phyloP scores from a whole-genome alignment of 2,888 invertebrate genomes.

The Psylliodes chrysocephalus region DNA sequence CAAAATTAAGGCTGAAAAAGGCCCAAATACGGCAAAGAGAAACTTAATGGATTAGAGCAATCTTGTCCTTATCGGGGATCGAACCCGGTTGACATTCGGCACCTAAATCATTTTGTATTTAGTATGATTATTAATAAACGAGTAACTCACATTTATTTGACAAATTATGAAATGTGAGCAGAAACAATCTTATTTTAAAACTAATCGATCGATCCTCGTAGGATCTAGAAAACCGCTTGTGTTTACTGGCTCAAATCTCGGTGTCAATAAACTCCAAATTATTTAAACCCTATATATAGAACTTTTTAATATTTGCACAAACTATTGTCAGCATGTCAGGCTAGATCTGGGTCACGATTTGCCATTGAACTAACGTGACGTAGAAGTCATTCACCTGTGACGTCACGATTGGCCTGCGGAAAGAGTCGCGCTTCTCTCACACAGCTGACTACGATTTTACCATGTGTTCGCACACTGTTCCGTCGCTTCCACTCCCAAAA shows the following conservation, averaged over 20 bases:
- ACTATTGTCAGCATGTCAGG: constrained; percentile 33
- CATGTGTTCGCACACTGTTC: constrained; percentile 29
- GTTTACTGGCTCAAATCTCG: not conserved
- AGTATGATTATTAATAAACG: too few relatives aligned
- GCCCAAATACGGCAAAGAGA: too few relatives aligned
- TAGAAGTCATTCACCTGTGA: constrained; percentile 65
- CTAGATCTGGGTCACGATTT: constrained; percentile 64
- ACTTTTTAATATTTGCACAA: constrained; percentile 21
- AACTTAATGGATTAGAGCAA: too few relatives aligned
- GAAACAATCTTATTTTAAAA: too few relatives aligned
- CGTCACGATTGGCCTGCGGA: constrained; percentile 62
- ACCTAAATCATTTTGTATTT: too few relatives aligned
- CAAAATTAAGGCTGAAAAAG: too few relatives aligned
- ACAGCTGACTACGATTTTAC: constrained; percentile 40
- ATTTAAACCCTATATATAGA: not conserved
- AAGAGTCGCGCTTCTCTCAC: constrained; percentile 54
- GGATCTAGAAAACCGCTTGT: too few relatives aligned
- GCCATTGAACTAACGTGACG: constrained; percentile 66
- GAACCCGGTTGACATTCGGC: too few relatives aligned
- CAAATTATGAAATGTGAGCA: too few relatives aligned
- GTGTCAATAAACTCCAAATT: not conserved
- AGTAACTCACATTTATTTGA: too few relatives aligned
- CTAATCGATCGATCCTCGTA: too few relatives aligned
- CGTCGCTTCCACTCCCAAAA: constrained; percentile 34
- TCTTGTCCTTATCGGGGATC: too few relatives aligned